These are phyloP conservation scores for Noctua janthe DNA, from an alignment of 2,888 invertebrate genomes.

Conservation along the genomic window DNA sequence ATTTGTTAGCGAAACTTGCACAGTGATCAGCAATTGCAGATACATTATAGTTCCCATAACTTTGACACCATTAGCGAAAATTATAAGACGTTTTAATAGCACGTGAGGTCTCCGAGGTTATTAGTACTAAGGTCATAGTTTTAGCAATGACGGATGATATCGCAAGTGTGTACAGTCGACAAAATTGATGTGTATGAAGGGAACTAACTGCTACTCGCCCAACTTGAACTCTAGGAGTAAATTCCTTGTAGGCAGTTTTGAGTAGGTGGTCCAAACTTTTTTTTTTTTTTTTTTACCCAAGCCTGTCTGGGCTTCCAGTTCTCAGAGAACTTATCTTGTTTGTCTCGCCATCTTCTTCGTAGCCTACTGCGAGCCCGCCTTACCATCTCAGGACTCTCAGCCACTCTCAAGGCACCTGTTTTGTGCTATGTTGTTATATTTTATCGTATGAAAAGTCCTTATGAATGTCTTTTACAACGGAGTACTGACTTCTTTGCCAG, in stretches of 20 bases:
- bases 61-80: conserved; percentile 52
- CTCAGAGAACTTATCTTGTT: not conserved
- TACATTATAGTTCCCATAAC: conserved; percentile 45
- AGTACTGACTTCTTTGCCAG: not conserved
- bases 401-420: not conserved
- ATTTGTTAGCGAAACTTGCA: conserved; percentile 19
- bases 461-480: not conserved
- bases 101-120: conserved; percentile 32
- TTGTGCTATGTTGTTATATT: not conserved
- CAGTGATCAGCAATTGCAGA: conserved; percentile 21
- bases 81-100: conserved; percentile 45
- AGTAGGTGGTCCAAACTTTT: not conserved
- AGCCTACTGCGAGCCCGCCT: not conserved
- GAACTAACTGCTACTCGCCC: not conserved
- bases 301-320: not conserved
- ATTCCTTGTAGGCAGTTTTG: not conserved
- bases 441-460: not conserved
- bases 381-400: not conserved
- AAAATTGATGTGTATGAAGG: not conserved
- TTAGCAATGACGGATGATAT: conserved; percentile 43
- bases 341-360: not conserved
- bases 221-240: not conserved
- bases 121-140: conserved; percentile 43
- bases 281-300: no score
- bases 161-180: conserved; percentile 3